phyloP scores from a whole-genome alignment of 1,140 invertebrate species.

The Papilio aristodemus region DNA sequence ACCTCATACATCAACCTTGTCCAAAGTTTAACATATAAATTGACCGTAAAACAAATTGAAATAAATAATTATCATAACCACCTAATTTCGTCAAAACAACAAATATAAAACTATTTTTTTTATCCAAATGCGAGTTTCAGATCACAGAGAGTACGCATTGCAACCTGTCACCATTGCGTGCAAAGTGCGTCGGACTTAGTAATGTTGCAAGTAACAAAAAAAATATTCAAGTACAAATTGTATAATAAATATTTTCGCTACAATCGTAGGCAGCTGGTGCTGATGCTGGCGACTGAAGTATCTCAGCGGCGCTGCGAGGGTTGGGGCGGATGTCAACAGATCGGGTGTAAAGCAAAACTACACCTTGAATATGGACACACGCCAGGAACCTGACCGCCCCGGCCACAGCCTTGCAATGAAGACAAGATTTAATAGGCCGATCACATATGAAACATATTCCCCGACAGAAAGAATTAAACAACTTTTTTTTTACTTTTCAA shows the following conservation, averaged over 20 bases:
- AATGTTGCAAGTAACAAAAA: background rate
- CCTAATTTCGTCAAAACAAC: conserved; percentile 21
- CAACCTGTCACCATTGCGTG: background rate
- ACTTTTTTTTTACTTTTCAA: too few species aligned
- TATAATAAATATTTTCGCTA: background rate
- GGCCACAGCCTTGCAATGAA: too few species aligned
- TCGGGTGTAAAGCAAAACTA: too few species aligned
- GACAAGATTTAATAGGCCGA: too few species aligned
- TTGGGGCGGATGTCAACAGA: too few species aligned
- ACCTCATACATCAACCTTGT: conserved; percentile 17
- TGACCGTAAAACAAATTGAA: conserved; percentile 1
- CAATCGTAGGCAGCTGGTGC: background rate
- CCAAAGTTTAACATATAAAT: conserved; percentile 21
- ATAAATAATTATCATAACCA: conserved; percentile 29
- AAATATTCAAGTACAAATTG: background rate
- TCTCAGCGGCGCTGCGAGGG: too few species aligned
- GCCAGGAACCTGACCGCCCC: too few species aligned
- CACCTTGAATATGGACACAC: too few species aligned
- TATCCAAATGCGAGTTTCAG: conserved; percentile 24
- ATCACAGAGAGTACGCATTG: conserved; percentile 18
- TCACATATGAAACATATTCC: too few species aligned
- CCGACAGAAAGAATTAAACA: too few species aligned
- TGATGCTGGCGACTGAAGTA: too few species aligned
- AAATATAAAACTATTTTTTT: conserved; percentile 24
- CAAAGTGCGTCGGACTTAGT: background rate